Conservation (phyloP, 2,888 invertebrate species). For the Bursaphelenchus okinawaensis region DNA sequence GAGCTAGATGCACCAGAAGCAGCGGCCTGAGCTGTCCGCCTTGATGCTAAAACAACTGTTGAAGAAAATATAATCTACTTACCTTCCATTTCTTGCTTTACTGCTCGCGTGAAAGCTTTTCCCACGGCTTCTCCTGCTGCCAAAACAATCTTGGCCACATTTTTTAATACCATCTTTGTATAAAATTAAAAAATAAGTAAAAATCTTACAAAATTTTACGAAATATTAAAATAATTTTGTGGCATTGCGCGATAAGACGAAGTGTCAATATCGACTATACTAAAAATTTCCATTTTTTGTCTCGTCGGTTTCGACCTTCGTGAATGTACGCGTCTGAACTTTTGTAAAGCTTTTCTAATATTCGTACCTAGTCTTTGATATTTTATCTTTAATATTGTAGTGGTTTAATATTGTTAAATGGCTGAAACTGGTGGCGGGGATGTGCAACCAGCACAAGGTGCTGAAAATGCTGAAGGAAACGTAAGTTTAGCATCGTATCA, state of each 20-base stretch:
- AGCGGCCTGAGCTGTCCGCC: conserved; percentile 42
- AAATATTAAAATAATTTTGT: no score
- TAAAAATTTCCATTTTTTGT: no score
- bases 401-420: no score
- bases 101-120: conserved; percentile 49
- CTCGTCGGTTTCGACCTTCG: no score
- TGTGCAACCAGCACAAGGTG: neutral
- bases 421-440: conserved; percentile 3
- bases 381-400: no score
- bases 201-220: neutral
- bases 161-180: conserved; percentile 30
- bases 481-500: neutral
- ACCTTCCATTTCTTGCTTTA: conserved; percentile 50
- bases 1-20: conserved; percentile 31
- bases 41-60: conserved; percentile 37
- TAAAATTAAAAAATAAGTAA: neutral
- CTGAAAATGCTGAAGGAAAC: neutral
- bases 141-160: conserved; percentile 37
- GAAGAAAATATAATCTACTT: conserved; percentile 17
- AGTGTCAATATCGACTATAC: neutral
- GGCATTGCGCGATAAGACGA: neutral
- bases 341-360: no score
- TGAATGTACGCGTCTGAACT: no score
- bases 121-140: conserved; percentile 54
- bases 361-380: no score